phyloP scores from a whole-genome alignment of 2,888 invertebrate species.

The Thumatha senex region DNA sequence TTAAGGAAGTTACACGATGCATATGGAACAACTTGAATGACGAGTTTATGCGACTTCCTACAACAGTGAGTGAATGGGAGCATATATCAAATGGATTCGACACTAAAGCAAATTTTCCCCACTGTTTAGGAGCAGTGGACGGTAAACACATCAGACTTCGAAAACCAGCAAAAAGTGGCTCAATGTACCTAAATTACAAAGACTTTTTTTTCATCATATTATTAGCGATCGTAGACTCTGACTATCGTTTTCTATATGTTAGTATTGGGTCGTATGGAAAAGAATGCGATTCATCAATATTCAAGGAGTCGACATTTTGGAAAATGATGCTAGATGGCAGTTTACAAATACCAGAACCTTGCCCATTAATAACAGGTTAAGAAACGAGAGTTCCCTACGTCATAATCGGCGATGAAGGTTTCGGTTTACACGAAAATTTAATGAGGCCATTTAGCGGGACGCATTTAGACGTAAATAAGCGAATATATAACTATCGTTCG shows the following conservation, averaged over 20 bases:
- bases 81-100: too few relatives aligned
- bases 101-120: too few relatives aligned
- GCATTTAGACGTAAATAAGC: constrained; percentile 18
- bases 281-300: constrained; percentile 34
- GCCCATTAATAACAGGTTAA: constrained; percentile 17
- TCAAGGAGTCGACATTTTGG: constrained; percentile 27
- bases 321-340: constrained; percentile 27
- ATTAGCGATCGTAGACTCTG: constrained; percentile 30
- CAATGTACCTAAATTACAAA: constrained; percentile 27
- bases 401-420: constrained; percentile 24
- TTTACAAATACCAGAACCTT: constrained; percentile 31
- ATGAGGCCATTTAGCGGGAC: constrained; percentile 18
- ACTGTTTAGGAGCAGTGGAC: constrained; percentile 15
- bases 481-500: constrained; percentile 18
- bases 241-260: too few relatives aligned
- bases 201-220: constrained; percentile 31
- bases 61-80: too few relatives aligned
- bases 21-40: too few relatives aligned
- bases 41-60: too few relatives aligned
- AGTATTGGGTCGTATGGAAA: constrained; percentile 33
- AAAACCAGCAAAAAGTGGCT: constrained; percentile 26
- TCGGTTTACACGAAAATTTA: constrained; percentile 18
- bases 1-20: too few relatives aligned
- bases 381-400: constrained; percentile 23
- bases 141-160: constrained; percentile 30